Conservation (phyloP, 2,797 vertebrate genomes). For the Sebastes kiyomatsui region DNA sequence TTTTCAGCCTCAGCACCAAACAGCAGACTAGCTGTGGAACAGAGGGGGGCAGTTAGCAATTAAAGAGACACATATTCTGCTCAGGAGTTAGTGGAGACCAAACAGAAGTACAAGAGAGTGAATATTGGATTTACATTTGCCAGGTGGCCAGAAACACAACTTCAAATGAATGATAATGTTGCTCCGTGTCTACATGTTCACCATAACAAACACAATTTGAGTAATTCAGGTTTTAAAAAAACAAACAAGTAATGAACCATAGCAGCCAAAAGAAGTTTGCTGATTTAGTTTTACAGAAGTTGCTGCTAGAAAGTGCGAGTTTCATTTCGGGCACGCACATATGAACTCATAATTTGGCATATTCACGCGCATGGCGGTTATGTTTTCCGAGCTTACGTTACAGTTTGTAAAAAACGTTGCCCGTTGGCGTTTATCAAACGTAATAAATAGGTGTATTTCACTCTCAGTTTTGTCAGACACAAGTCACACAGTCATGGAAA, state of each 20-base stretch:
- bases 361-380: no score
- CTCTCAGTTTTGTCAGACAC: no score
- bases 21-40: background rate
- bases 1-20: conserved; percentile 7
- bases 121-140: background rate
- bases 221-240: background rate
- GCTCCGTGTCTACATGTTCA: background rate
- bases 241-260: background rate
- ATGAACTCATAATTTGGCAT: no score
- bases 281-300: background rate
- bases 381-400: no score
- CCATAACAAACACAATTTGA: background rate
- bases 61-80: background rate
- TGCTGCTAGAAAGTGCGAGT: no score
- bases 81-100: background rate
- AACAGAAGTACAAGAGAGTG: background rate
- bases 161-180: background rate
- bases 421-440: no score
- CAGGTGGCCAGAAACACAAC: background rate
- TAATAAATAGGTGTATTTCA: no score
- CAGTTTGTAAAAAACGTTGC: no score
- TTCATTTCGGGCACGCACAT: no score
- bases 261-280: background rate
- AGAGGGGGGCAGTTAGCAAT: background rate
- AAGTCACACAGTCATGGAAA: no score